Conservation (phyloP, 2,797 vertebrate species). For the Odontamblyopus lacepedii region DNA sequence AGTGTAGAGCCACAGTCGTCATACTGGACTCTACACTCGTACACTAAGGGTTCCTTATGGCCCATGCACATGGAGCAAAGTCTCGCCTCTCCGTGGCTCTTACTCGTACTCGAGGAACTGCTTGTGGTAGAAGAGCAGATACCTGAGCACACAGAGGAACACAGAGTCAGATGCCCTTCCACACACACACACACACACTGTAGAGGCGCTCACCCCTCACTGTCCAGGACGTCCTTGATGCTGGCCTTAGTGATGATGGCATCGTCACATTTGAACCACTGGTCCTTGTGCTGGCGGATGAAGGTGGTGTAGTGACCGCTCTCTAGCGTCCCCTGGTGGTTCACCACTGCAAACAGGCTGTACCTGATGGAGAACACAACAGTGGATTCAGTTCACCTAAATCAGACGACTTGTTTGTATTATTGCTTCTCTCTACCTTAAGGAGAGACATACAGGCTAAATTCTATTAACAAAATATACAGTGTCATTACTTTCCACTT, state of each 20-base stretch:
- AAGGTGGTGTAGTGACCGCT: conserved; percentile 99
- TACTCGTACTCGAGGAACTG: conserved; percentile 96
- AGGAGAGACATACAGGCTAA: no score
- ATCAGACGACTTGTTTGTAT: no score
- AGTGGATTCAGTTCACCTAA: neutral
- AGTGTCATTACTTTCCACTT: no score
- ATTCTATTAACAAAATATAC: no score
- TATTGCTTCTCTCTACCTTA: no score
- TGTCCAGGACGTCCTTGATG: conserved; percentile 97
- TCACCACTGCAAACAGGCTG: conserved; percentile 96
- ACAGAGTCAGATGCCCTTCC: conserved; percentile 2
- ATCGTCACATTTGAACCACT: conserved; percentile 99
- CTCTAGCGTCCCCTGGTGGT: conserved; percentile 98
- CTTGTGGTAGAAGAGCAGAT: conserved; percentile 97
- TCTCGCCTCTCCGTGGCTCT: conserved; percentile 29
- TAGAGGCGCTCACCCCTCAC: conserved; percentile 86
- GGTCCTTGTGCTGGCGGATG: conserved; percentile 98
- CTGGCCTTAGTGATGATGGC: conserved; percentile 99
- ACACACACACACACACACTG: neutral
- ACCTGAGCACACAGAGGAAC: conserved; percentile 69
- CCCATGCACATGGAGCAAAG: conserved; percentile 35
- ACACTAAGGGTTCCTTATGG: conserved; percentile 8
- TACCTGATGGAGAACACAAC: conserved; percentile 76
- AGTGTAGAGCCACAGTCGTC: neutral
- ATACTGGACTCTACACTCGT: no score